A percentile compares a stretch with the other conserved stretches of the same genome.
Evolutionary conservation across 1,140 invertebrate genomes (phyloP).

Genomic region (Heliconius melpomene): DNA sequence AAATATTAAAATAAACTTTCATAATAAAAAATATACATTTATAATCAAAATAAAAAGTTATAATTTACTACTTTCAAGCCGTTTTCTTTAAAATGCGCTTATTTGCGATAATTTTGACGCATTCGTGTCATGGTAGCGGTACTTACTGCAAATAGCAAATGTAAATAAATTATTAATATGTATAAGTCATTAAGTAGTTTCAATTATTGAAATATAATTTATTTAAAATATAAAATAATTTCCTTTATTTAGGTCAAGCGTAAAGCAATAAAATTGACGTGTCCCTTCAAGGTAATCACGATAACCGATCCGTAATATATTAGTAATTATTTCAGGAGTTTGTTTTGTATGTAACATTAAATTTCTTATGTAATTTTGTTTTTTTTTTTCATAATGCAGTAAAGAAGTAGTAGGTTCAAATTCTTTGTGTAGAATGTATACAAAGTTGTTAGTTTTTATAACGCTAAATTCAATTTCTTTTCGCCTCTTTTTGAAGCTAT

Average conservation of each 20-base stretch:
- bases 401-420: no score
- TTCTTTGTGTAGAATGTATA: no score
- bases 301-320: neutral
- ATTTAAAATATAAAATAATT: slow-evolving; percentile 20
- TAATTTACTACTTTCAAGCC: no score
- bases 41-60: no score
- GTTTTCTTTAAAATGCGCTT: neutral
- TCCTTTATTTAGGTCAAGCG: slow-evolving; percentile 3
- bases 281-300: slow-evolving; percentile 3
- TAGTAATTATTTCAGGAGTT: slow-evolving; percentile 4
- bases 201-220: neutral
- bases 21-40: no score
- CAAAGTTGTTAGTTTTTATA: no score
- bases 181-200: slow-evolving; percentile 5
- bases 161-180: neutral
- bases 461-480: no score
- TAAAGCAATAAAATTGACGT: slow-evolving; percentile 4
- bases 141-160: neutral
- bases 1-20: no score
- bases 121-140: neutral
- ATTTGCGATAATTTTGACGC: slow-evolving; percentile 11
- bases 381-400: neutral
- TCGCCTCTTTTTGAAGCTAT: no score
- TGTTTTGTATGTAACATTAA: neutral
- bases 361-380: neutral